Evolutionary conservation across 2,888 invertebrate genomes (phyloP), one percentile per base, ranked within the genome.

Genomic region (Campaea margaritaria): DNA sequence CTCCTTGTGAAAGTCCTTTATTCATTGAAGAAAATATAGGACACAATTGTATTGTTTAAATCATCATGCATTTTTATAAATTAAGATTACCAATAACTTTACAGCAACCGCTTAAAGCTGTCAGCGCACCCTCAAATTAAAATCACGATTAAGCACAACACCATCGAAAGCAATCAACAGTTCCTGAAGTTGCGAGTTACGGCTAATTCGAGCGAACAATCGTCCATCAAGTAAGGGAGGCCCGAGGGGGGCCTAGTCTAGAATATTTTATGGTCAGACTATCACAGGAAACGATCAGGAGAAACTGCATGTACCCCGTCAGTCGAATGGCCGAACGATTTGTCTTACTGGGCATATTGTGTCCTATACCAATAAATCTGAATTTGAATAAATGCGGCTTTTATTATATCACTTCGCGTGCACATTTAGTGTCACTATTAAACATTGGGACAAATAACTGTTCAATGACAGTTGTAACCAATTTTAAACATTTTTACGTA

Each of bases 271-370:
- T 71, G 68, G 72, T 63, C 66, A 73, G 15, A 74, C 72, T 81
- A 84, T 85, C 84, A 76, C 69, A 72, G 71, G 73, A 70, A 78
- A 76, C 70, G 71, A 84, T 86, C 82, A 73, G 58, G 73, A 79
- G 80, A 83, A 83, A 83, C 79, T 76, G 78, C 79, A 76, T 82
- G 82, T 79, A 49, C 68, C 68, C 21, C 59, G 73, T 76, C 79
- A 72, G 73, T 61, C 63, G 69, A 79, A 80, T 79, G 68, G 74
- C 63, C 60, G 69, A 67, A 74, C 78, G 72, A 83, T 86, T 84
- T 83, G 82, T 84, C 81, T 83, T 70, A 69, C 70, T 58, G 52
- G 65, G 73, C 77, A 75, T 75, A 76, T 78, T 80, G 73, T 75
- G 70, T 76, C 77, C 74, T 67, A 69, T 44, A 52, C 46, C 53